A percentile compares a stretch with the other conserved stretches of the same genome.
These are phyloP conservation scores for Ophthalmolycus amberensis DNA, from an alignment of 2,113 vertebrate species.

Conservation along the genomic window DNA sequence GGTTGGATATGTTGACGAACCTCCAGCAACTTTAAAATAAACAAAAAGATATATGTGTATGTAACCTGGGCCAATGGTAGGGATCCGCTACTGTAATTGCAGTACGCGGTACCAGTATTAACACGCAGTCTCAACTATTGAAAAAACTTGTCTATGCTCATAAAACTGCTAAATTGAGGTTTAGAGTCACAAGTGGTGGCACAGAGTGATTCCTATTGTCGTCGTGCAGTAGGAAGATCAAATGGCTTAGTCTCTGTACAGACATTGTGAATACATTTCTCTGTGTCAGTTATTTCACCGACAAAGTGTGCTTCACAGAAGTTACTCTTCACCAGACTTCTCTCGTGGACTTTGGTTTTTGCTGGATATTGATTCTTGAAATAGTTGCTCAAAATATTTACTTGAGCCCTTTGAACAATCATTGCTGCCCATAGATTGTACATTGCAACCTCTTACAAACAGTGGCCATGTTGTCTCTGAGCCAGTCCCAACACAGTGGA, in stretches of 20 bases:
- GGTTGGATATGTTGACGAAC: neutral
- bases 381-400: conserved; percentile 30
- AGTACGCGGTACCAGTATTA: neutral
- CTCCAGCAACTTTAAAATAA: neutral
- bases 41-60: too few species aligned
- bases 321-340: conserved; percentile 4
- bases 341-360: conserved; percentile 56
- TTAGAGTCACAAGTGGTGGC: neutral
- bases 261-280: neutral
- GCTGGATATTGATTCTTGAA: conserved; percentile 29
- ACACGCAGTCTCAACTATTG: neutral
- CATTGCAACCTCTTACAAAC: neutral
- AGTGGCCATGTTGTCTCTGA: neutral
- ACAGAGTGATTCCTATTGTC: neutral
- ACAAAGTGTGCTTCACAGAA: neutral
- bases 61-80: neutral
- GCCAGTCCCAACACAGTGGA: too few species aligned
- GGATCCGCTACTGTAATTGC: neutral
- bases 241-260: neutral
- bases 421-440: neutral
- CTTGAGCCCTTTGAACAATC: neutral
- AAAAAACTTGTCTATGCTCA: neutral
- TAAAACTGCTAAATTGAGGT: neutral
- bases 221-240: neutral
- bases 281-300: neutral